phyloP scores from a whole-genome alignment of 2,888 invertebrate species.

The Chaitophorus viminalis region DNA sequence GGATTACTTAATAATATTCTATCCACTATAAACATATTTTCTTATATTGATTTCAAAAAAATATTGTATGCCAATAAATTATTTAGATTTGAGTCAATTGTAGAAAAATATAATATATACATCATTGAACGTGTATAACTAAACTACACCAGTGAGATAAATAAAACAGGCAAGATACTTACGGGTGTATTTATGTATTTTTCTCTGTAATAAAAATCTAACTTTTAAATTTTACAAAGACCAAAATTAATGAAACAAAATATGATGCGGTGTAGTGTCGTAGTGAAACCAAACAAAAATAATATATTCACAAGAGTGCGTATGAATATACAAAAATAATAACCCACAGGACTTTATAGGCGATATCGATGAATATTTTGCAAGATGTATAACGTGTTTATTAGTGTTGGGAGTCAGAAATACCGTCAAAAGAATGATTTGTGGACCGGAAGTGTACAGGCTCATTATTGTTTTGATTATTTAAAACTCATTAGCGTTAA shows the following conservation, averaged over 20 bases:
- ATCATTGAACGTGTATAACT: not conserved
- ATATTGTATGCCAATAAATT: not conserved
- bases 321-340: not conserved
- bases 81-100: not conserved
- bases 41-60: not conserved
- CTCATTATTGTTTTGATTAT: not conserved
- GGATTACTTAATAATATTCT: not conserved
- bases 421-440: not conserved
- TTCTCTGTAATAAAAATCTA: not conserved
- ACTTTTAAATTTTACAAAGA: constrained; percentile 28
- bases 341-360: not conserved
- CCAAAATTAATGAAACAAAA: constrained; percentile 7
- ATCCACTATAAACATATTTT: not conserved
- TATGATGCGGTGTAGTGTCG: not conserved
- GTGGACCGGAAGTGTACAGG: not conserved
- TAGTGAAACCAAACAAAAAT: not conserved
- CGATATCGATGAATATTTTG: not conserved
- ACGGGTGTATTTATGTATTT: not conserved
- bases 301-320: constrained; percentile 5
- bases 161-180: not conserved
- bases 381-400: not conserved
- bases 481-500: not conserved
- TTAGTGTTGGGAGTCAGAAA: not conserved
- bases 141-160: not conserved
- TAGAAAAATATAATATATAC: not conserved